Evolutionary conservation across 2,113 vertebrate genomes (phyloP).

Genomic region (Triplophysa dalaica): DNA sequence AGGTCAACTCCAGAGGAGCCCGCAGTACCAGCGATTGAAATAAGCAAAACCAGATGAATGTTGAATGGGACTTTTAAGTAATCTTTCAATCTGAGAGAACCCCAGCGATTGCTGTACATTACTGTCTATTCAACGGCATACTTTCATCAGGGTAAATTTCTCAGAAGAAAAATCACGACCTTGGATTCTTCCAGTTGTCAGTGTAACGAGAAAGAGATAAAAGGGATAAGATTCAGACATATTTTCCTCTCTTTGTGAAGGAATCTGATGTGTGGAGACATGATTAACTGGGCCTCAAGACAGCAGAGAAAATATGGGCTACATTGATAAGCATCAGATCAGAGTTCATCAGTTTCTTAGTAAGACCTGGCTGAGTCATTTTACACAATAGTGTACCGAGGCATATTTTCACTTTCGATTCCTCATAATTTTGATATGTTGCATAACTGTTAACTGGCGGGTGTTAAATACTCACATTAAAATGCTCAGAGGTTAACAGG

Average conservation of each 20-base stretch:
- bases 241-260: not conserved
- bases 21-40: conserved; percentile 14
- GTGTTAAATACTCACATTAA: not conserved
- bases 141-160: not conserved
- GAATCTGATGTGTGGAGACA: conserved; percentile 22
- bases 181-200: not conserved
- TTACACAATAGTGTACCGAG: not conserved
- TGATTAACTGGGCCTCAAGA: conserved; percentile 2
- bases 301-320: conserved; percentile 8
- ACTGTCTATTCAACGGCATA: not conserved
- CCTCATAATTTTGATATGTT: not conserved
- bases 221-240: conserved; percentile 7
- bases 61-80: not conserved
- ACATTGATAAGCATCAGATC: conserved; percentile 20
- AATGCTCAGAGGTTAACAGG: too few species aligned
- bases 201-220: not conserved
- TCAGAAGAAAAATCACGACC: not conserved
- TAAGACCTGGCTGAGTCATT: conserved; percentile 12
- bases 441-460: not conserved
- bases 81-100: not conserved
- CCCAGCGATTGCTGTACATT: conserved; percentile 20
- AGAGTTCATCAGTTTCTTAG: conserved; percentile 13
- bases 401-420: not conserved
- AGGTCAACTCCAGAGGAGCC: conserved; percentile 20
- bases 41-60: conserved; percentile 49